phyloP scores from a whole-genome alignment of 2,888 invertebrate species.

The Drosophila nr. fundita region DNA sequence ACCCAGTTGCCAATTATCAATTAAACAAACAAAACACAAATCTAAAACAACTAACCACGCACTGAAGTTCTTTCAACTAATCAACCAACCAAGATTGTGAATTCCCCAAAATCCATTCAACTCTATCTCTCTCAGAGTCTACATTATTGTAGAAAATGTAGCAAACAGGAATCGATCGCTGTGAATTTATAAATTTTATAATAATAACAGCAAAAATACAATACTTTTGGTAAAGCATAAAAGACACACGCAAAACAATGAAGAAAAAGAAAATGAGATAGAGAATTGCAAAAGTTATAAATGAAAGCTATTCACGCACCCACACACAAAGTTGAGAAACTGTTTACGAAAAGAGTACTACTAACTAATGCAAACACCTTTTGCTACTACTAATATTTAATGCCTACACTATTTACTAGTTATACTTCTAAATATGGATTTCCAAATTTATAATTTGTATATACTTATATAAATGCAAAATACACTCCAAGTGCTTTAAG shows the following conservation, averaged over 20 bases:
- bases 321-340: constrained; percentile 69
- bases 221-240: constrained; percentile 47
- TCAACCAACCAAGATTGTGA: constrained; percentile 53
- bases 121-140: constrained; percentile 21
- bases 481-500: constrained; percentile 81
- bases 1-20: constrained; percentile 59
- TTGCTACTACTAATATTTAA: constrained; percentile 80
- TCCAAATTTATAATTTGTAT: constrained; percentile 78
- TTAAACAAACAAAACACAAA: constrained; percentile 34
- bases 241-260: constrained; percentile 37
- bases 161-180: constrained; percentile 30
- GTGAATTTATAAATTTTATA: constrained; percentile 28
- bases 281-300: constrained; percentile 39
- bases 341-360: constrained; percentile 71
- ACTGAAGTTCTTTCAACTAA: constrained; percentile 73
- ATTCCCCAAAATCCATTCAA: constrained; percentile 18
- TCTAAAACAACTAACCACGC: constrained; percentile 61
- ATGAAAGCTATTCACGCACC: constrained; percentile 36
- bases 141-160: constrained; percentile 50
- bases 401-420: constrained; percentile 74
- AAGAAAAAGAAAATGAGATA: constrained; percentile 9
- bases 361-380: constrained; percentile 72
- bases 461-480: constrained; percentile 74
- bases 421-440: constrained; percentile 62
- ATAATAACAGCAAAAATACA: constrained; percentile 3